Conservation (phyloP, 2,888 invertebrate genomes). For the Eurytoma adleriae region DNA sequence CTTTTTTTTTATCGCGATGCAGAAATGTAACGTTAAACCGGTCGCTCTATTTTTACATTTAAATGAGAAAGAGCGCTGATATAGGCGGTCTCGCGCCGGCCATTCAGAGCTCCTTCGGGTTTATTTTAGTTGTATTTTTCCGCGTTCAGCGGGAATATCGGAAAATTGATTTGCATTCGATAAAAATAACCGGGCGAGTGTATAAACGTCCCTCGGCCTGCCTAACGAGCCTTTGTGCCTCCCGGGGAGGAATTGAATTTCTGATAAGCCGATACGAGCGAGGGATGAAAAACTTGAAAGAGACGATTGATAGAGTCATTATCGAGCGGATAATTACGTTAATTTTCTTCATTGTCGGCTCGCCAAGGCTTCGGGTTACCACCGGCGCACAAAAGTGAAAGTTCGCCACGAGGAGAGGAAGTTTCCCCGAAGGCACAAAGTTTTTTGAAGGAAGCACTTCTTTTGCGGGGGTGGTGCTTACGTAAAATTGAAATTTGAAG, state of each 20-base stretch:
- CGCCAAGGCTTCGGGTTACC: background rate
- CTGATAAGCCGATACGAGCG: slow-evolving; percentile 12
- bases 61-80: background rate
- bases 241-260: slow-evolving; percentile 28
- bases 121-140: slow-evolving; percentile 8
- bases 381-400: slow-evolving; percentile 7
- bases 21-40: background rate
- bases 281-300: background rate
- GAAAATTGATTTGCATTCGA: slow-evolving; percentile 48
- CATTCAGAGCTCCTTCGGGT: slow-evolving; percentile 6
- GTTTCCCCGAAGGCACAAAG: background rate
- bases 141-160: slow-evolving; percentile 21
- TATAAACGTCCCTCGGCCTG: background rate
- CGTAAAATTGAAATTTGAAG: too few relatives aligned
- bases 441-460: too few relatives aligned
- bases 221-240: slow-evolving; percentile 36
- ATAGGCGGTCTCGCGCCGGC: background rate
- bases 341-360: slow-evolving; percentile 33
- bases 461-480: too few relatives aligned
- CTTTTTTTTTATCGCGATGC: background rate
- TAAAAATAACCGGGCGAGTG: slow-evolving; percentile 43
- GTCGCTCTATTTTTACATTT: slow-evolving; percentile 17
- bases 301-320: slow-evolving; percentile 38
- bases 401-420: background rate
- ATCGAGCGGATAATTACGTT: slow-evolving; percentile 28